phyloP scores from a whole-genome alignment of 1,140 invertebrate genomes.

The Venturia canescens region DNA sequence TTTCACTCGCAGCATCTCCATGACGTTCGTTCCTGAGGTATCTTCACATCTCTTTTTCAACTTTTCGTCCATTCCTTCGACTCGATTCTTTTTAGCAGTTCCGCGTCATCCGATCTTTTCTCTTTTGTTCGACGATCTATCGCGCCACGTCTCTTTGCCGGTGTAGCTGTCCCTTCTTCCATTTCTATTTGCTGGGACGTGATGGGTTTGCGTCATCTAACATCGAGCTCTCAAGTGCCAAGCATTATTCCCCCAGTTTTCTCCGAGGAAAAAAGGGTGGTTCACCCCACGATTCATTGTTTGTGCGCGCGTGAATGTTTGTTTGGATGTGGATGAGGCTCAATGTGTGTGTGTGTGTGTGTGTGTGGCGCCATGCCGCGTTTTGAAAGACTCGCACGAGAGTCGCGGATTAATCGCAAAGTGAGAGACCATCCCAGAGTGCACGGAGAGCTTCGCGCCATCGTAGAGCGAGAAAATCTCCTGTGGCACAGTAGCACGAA shows the following conservation, averaged over 20 bases:
- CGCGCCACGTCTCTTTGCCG: background rate
- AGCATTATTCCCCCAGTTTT: background rate
- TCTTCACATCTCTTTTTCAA: background rate
- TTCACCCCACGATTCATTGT: background rate
- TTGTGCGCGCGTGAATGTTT: too few relatives aligned
- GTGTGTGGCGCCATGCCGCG: background rate
- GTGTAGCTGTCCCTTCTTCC: background rate
- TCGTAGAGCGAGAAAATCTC: background rate
- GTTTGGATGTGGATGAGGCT: too few relatives aligned
- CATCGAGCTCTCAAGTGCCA: constrained; percentile 1
- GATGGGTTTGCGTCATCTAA: background rate
- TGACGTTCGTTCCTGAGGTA: background rate
- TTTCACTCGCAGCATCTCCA: background rate
- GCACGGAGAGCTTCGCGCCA: constrained; percentile 12
- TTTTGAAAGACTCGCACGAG: background rate
- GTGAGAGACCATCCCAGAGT: background rate
- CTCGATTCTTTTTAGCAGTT: background rate
- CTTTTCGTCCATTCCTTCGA: background rate
- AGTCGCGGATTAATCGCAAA: background rate
- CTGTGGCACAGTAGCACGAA: background rate
- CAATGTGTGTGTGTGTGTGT: background rate
- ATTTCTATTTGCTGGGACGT: background rate
- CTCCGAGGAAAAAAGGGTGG: background rate
- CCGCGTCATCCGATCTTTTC: background rate
- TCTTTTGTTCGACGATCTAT: background rate